Evolutionary conservation across 2,113 vertebrate genomes (phyloP).

Genomic region (Psittacara wagleri): DNA sequence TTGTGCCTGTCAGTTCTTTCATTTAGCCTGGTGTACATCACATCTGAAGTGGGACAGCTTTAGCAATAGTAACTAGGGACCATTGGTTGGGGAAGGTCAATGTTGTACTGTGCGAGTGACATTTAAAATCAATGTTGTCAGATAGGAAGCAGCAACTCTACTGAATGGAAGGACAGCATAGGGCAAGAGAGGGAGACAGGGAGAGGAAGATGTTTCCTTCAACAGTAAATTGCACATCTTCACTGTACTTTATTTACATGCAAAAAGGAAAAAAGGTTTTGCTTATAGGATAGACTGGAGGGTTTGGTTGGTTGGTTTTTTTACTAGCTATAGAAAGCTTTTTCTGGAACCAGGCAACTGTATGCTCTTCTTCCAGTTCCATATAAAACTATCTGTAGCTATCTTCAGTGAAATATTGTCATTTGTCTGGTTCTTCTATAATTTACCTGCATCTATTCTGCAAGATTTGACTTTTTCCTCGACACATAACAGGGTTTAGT

Average conservation of each 20-base stretch:
- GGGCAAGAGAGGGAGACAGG: background rate
- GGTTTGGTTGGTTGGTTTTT: background rate
- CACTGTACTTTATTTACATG: background rate
- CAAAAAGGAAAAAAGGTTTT: background rate
- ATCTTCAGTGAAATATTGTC: background rate
- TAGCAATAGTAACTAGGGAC: background rate
- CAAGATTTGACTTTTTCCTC: background rate
- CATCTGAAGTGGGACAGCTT: background rate
- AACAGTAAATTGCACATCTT: background rate
- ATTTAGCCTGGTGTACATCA: background rate
- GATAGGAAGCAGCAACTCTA: background rate
- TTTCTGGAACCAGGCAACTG: background rate
- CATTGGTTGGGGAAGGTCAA: background rate
- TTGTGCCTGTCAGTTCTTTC: constrained; percentile 20
- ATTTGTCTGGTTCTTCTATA: background rate
- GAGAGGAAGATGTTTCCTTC: background rate
- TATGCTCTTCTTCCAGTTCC: background rate
- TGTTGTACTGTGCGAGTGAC: background rate
- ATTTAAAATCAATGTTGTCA: constrained; percentile 29
- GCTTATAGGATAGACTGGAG: background rate
- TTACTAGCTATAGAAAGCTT: background rate
- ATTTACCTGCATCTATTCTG: background rate
- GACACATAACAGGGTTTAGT: background rate
- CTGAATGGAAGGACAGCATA: background rate
- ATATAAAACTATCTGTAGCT: background rate